Evolutionary conservation across 2,888 invertebrate species (phyloP), one percentile per base, ranked within the genome.

Genomic region (Lasioglossum lativentre): DNA sequence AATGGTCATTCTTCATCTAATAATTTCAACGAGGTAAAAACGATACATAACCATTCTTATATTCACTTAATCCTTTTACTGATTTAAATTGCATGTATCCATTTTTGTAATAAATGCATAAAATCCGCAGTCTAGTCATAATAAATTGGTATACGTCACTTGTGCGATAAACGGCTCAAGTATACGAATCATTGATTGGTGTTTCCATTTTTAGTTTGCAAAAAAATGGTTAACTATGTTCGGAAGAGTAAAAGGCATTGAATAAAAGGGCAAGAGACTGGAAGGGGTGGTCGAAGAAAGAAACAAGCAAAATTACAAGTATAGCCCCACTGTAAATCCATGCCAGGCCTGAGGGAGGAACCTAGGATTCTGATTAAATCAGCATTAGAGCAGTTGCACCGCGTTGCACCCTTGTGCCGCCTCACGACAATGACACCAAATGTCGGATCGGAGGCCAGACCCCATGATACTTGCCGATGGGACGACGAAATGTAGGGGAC

Each of bases 291-390:
- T 74, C 19, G 34, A 52, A 73, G 63, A 42, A 27, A 71, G 47
- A 74, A 78, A 84, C 14, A 66, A 34, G 10, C 16, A 30, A 27
- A 82, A 85, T 85, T 82, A 78, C 82, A 82, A 82, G 78, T 66
- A 52, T 30, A 34, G 34, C 42, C 74, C 71, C 38, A 38, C 38
- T 68, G 52, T 52, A 77, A 82, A 83, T 83, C 82, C 40, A 68
- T n/a, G 75, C 27, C 19, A 78, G 63, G 45, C 23, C 47, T 5
- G n/a, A 23, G 70, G 77, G 40, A 27, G 80, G 81, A 34, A 86
- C 82, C 90, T 87, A 88, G 88, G 92, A 92, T 93, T 92, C 93
- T 93, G 95, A 94, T 95, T 94, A 94, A 95, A 95, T 94, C 94
- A 94, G 95, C 94, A 95, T 94, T 94, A 94, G 90, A 92, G 90